These are phyloP conservation scores for Pterostichus madidus DNA, from an alignment of 2,888 invertebrate species.

Conservation along the genomic window DNA sequence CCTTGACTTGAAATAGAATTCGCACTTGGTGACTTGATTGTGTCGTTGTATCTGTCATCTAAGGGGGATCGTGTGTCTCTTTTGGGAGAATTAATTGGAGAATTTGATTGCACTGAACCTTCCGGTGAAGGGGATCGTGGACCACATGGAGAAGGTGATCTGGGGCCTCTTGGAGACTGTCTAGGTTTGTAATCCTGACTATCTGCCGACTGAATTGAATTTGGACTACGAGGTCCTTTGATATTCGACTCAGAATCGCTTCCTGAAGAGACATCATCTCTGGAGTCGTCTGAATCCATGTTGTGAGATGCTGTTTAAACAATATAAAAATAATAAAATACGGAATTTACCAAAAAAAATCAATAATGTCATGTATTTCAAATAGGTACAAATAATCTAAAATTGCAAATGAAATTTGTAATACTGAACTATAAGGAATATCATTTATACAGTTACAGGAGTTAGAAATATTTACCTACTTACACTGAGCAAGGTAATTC, in stretches of 20 bases:
- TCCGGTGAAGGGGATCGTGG: conserved; percentile 69
- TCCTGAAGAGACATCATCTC: conserved; percentile 78
- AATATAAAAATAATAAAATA: conserved; percentile 67
- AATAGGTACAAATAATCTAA: neutral
- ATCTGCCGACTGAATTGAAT: conserved; percentile 61
- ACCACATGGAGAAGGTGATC: conserved; percentile 69
- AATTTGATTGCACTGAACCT: conserved; percentile 67
- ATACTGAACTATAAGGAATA: too few relatives aligned
- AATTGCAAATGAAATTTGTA: too few relatives aligned
- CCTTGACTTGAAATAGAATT: conserved; percentile 57
- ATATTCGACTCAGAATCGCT: conserved; percentile 74
- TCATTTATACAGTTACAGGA: conserved; percentile 5
- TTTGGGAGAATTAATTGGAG: conserved; percentile 62
- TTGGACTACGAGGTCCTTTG: conserved; percentile 69
- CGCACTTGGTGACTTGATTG: conserved; percentile 60
- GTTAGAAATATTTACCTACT: conserved; percentile 30
- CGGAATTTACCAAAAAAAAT: neutral
- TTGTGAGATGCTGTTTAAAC: conserved; percentile 69
- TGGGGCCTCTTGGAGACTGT: conserved; percentile 64
- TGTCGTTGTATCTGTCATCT: conserved; percentile 37
- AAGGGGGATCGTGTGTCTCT: conserved; percentile 56
- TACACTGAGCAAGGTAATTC: conserved; percentile 21
- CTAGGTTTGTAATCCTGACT: conserved; percentile 63
- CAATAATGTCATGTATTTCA: conserved; percentile 11
- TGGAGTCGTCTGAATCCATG: conserved; percentile 83